These are phyloP conservation scores for Heliocidaris tuberculata DNA, from an alignment of 35 echinoderm and acorn worm species.

Conservation along the genomic window DNA sequence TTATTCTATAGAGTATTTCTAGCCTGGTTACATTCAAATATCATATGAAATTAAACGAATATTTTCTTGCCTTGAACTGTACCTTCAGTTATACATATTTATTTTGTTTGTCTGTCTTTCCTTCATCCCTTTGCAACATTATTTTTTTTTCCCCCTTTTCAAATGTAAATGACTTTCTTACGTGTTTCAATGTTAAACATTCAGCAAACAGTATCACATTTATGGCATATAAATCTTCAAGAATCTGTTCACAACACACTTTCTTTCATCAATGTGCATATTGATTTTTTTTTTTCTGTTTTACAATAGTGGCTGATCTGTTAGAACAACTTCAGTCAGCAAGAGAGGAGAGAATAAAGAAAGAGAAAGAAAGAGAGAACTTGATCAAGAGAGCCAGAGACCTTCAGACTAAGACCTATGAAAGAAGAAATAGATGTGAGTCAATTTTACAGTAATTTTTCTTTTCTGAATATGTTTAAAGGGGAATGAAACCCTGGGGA, in stretches of 20 bases:
- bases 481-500: too few species aligned
- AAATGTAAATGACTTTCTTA: too few species aligned
- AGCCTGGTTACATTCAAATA: not conserved
- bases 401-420: slow-evolving; percentile 66
- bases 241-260: not conserved
- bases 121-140: too few species aligned
- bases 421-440: slow-evolving; percentile 90
- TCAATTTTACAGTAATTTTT: not conserved
- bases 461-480: not conserved
- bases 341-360: slow-evolving; percentile 45
- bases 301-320: slow-evolving; percentile 32
- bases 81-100: not conserved
- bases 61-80: too few species aligned
- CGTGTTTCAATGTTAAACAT: too few species aligned
- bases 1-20: not conserved
- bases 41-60: too few species aligned
- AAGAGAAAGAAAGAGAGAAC: slow-evolving; percentile 75
- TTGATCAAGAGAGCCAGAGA: slow-evolving; percentile 81
- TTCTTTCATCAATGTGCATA: not conserved
- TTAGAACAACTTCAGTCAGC: slow-evolving; percentile 51
- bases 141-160: too few species aligned
- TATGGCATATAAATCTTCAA: too few species aligned
- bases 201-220: too few species aligned
- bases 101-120: not conserved
- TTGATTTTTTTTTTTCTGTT: not conserved